Base-by-base conservation (phyloP, 35 echinoderm and acorn worm species). In the Ophiothrix spiculata region DNA sequence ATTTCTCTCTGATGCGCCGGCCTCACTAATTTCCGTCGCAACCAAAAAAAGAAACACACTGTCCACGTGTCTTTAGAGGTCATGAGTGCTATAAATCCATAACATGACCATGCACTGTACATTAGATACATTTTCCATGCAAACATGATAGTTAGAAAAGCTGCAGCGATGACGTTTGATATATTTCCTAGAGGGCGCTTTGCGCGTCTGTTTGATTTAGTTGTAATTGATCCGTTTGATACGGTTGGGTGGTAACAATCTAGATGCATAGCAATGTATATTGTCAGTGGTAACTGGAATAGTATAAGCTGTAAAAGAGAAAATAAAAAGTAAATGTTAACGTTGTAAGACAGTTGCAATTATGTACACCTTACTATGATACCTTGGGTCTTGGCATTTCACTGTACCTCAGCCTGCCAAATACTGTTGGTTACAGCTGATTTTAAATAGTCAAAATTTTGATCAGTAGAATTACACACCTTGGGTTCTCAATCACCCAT, bases 201-300 rank as follows among this genome's bases (percentile, higher is more conserved):
- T 69, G 60, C 8, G 29, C 60, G 60, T 2, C 60, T 49, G 60
- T 69, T 69, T 4, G 60, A 69, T n/a, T 69, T 69, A 4, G 29
- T 69, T 10, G 60, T 69, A 69, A 69, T 69, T 6, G 60, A 69
- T 69, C 60, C 60, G 25, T 69, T 69, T 12, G 60, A 69, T 49
- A 49, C 60, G 3, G 56, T 40, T 39, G 38, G 79, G 15, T 82
- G 39, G 31, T 36, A 79, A 6, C 86, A 56, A 21, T 78, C 79
- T 76, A 92, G 45, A 31, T 87, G 79, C 0, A 92, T 46, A 29
- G 85, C 86, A 84, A 95, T 79, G 37, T 84, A 95, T 6, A 85
- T 39, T 23, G 88, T 95, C 4, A 95, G 41, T 16, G 89, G 89
- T 39, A 87, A 31, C 60, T 95, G 93, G 38, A 90, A 86, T 17